Evolutionary conservation across 2,113 vertebrate species (phyloP), one percentile per base, ranked within the genome.

Genomic region (Lates calcarifer): DNA sequence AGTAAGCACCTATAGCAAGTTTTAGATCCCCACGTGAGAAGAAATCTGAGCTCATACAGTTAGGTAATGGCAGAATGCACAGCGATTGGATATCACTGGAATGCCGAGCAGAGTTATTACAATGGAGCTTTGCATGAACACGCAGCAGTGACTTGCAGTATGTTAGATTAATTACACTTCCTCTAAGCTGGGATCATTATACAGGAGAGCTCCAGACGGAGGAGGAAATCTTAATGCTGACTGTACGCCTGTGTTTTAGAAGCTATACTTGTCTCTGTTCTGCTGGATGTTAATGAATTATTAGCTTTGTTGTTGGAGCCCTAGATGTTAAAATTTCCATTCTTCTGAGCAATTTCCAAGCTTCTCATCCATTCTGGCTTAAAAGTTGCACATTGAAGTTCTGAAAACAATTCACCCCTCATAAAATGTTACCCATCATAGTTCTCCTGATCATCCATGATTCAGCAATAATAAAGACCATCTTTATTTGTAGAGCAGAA

Each of bases 11-110:
- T 77, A 67, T 43, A 64, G 78, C 72, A 45, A 77, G 41, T 84
- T 75, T 82, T 77, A 81, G n/a, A n/a, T n/a, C n/a, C n/a, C n/a
- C n/a, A n/a, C n/a, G n/a, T 29, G 7, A 15, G 70, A 80, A 72
- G 10, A 53, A 83, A 60, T 49, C n/a, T n/a, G 56, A 20, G 37
- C 58, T 24, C 7, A 15, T 18, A 71, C 55, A 60, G 41, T 47
- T 56, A 28, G 49, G 73, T 57, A 45, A 77, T 61, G n/a, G 28
- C 71, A 79, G n/a, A 24, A 20, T 0, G 43, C 35, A 58, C 45
- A 18, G 14, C 41, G 70, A 39, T 3, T 47, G 45, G 18, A 47
- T 6, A 20, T 22, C 18, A 22, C 28, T 31, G 47, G 55, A 80
- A 74, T 31, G 74, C 37, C 26, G 26, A 14, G 51, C 37, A 58